phyloP scores from a whole-genome alignment of 2,797 vertebrate species.

The Orientallactaga sibirica region DNA sequence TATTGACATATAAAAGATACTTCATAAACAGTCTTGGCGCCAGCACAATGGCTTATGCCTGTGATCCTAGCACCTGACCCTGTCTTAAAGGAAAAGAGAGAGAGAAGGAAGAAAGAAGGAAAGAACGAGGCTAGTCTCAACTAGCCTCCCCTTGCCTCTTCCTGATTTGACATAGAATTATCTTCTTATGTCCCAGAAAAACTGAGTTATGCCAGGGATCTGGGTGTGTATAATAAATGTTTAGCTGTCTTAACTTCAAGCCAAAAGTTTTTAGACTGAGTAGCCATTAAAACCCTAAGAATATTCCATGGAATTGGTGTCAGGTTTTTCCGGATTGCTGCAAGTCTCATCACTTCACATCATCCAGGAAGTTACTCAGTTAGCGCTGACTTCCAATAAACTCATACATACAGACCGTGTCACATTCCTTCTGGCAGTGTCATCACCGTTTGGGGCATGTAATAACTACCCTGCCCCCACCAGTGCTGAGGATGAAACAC shows the following conservation, averaged over 20 bases:
- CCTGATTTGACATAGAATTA: slow-evolving; percentile 34
- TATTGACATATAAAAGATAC: slow-evolving; percentile 10
- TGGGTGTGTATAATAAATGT: slow-evolving; percentile 35
- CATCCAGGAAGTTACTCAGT: slow-evolving; percentile 75
- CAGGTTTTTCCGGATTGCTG: slow-evolving; percentile 64
- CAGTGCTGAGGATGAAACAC: background rate
- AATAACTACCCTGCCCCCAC: background rate
- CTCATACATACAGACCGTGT: slow-evolving; percentile 36
- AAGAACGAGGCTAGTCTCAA: background rate
- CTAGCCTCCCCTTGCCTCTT: background rate
- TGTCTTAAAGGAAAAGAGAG: background rate
- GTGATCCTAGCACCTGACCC: no score
- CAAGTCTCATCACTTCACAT: slow-evolving; percentile 65
- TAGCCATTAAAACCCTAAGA: slow-evolving; percentile 51
- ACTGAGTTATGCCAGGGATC: slow-evolving; percentile 25
- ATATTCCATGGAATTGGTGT: slow-evolving; percentile 38
- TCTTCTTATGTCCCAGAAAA: slow-evolving; percentile 53
- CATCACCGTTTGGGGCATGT: background rate
- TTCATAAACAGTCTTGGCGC: background rate
- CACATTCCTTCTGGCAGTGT: slow-evolving; percentile 24
- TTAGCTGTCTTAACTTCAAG: slow-evolving; percentile 63
- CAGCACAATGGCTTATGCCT: background rate
- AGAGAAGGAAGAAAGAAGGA: no score
- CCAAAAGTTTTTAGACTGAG: slow-evolving; percentile 43
- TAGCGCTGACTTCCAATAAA: slow-evolving; percentile 56